These are phyloP conservation scores for Isaurus tuberculatus DNA, from an alignment of 92 coral and sea anemone species.

Conservation along the genomic window DNA sequence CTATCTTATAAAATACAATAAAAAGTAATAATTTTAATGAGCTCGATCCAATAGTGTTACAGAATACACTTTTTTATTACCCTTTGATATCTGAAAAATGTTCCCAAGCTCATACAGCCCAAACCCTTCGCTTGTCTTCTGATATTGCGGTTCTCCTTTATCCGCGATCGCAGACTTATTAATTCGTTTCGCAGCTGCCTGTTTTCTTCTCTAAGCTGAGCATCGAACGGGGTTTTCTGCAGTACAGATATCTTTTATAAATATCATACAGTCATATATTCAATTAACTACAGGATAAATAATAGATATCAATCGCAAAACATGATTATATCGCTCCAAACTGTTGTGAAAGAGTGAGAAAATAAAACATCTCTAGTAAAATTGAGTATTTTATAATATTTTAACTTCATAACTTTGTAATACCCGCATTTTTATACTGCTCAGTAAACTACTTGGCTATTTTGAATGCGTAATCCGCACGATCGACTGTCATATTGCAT, in stretches of 20 bases:
- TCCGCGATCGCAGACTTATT: slow-evolving; percentile 2
- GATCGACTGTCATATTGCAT: not conserved
- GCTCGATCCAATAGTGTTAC: not conserved
- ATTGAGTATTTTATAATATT: not conserved
- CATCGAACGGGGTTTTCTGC: too few relatives aligned
- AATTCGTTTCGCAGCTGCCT: not conserved
- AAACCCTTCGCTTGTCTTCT: slow-evolving; percentile 6
- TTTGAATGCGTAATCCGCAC: not conserved
- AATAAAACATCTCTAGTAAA: not conserved
- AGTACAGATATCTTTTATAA: not conserved
- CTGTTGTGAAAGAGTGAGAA: not conserved
- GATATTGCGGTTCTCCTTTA: slow-evolving; percentile 1
- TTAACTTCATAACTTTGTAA: not conserved
- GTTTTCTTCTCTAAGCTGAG: slow-evolving; percentile 2
- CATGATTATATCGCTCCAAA: not conserved
- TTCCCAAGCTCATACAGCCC: slow-evolving; percentile 40
- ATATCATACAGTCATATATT: not conserved
- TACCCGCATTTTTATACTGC: not conserved
- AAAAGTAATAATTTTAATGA: not conserved
- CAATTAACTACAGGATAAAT: not conserved
- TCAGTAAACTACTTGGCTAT: not conserved
- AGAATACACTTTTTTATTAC: not conserved
- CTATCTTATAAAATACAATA: not conserved
- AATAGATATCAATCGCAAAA: not conserved
- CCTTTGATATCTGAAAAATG: slow-evolving; percentile 50